Evolutionary conservation across 2,888 invertebrate species (phyloP).

Genomic region (Bedellia somnulentella): DNA sequence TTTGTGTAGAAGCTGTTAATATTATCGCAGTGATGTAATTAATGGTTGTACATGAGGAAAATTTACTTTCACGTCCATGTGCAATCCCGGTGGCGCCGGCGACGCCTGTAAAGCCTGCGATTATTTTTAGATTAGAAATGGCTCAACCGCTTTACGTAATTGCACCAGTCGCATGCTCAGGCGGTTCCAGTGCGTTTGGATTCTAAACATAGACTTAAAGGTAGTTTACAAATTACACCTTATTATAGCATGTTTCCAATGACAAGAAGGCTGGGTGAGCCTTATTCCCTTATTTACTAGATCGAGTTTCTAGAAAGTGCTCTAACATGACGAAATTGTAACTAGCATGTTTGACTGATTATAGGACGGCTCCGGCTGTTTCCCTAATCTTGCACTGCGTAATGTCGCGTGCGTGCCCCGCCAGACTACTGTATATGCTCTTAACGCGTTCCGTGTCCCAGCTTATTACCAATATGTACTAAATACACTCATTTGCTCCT

Average conservation of each 20-base stretch:
- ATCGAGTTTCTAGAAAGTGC: constrained; percentile 56
- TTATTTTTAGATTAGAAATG: constrained; percentile 63
- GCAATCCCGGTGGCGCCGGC: constrained; percentile 52
- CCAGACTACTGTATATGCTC: constrained; percentile 23
- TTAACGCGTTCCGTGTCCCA: constrained; percentile 4
- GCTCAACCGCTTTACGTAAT: constrained; percentile 61
- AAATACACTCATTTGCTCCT: too few relatives aligned
- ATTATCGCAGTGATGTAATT: too few relatives aligned
- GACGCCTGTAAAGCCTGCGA: constrained; percentile 48
- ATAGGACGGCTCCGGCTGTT: constrained; percentile 34
- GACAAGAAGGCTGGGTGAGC: constrained; percentile 43
- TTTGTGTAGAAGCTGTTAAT: too few relatives aligned
- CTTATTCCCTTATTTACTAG: constrained; percentile 32
- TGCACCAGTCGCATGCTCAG: constrained; percentile 53
- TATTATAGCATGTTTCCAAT: constrained; percentile 58
- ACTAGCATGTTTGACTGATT: constrained; percentile 33
- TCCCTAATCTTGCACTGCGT: constrained; percentile 29
- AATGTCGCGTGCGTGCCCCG: constrained; percentile 44
- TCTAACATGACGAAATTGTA: constrained; percentile 49
- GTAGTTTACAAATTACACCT: constrained; percentile 52
- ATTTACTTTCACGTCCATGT: constrained; percentile 57
- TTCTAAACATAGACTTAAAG: constrained; percentile 55
- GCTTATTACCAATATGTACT: constrained; percentile 27
- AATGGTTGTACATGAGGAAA: constrained; percentile 21
- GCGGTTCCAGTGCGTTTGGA: constrained; percentile 49